phyloP scores from a whole-genome alignment of 2,113 vertebrate genomes.

The Callorhinus ursinus region DNA sequence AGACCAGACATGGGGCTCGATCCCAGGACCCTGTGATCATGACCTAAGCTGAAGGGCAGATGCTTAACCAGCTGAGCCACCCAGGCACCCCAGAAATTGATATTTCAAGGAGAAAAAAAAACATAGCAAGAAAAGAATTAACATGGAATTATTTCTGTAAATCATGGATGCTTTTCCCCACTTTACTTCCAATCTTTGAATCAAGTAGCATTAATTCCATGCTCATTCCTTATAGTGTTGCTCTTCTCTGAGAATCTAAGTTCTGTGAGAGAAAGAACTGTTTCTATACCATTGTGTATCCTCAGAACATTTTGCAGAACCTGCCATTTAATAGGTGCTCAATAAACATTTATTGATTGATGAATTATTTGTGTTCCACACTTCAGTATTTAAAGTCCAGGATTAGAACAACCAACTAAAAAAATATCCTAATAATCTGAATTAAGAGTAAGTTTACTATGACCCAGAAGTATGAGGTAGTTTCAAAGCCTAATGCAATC shows the following conservation, averaged over 20 bases:
- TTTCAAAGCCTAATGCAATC: background rate
- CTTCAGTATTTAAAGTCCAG: constrained; percentile 25
- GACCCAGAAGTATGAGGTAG: background rate
- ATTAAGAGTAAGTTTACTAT: background rate
- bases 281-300: background rate
- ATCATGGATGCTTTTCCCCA: background rate
- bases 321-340: background rate
- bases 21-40: background rate
- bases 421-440: background rate
- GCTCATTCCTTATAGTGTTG: background rate
- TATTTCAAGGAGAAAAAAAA: background rate
- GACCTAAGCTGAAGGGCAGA: background rate
- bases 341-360: background rate
- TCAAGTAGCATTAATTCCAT: background rate
- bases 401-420: background rate
- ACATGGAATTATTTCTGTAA: background rate
- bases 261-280: background rate
- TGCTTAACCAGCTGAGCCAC: background rate
- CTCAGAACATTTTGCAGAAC: background rate
- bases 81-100: background rate
- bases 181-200: background rate
- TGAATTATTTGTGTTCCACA: background rate
- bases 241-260: background rate
- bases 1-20: background rate
- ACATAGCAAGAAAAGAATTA: background rate